Conservation (phyloP, 2,888 invertebrate species). For the Mimas tiliae region DNA sequence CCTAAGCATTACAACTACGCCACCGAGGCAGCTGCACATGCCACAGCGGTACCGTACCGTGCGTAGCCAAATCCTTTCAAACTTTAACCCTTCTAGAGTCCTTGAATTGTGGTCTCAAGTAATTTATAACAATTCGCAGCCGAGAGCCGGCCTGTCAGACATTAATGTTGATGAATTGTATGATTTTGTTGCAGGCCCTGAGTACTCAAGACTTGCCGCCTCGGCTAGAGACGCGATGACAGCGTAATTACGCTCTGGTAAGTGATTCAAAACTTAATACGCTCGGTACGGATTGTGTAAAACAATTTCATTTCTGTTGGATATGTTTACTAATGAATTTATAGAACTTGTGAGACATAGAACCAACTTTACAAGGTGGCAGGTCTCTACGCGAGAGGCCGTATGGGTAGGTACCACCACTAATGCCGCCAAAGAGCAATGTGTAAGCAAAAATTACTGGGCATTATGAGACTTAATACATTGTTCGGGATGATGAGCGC, state of each 20-base stretch:
- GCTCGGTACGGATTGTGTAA: background rate
- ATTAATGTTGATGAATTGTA: constrained; percentile 49
- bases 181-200: constrained; percentile 32
- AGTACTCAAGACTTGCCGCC: background rate
- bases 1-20: too few relatives aligned
- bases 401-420: too few relatives aligned
- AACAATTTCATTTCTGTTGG: background rate
- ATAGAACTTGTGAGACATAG: too few relatives aligned
- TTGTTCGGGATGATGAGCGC: too few relatives aligned
- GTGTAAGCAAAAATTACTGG: too few relatives aligned
- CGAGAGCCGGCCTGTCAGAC: constrained; percentile 36
- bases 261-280: constrained; percentile 19
- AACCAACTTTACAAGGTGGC: too few relatives aligned
- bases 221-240: background rate
- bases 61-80: background rate
- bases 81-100: constrained; percentile 1
- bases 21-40: too few relatives aligned
- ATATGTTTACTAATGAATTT: background rate
- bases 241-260: constrained; percentile 16
- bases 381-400: too few relatives aligned
- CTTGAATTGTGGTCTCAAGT: constrained; percentile 20
- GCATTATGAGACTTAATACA: too few relatives aligned
- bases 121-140: constrained; percentile 28
- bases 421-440: too few relatives aligned
- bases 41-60: too few relatives aligned